Evolutionary conservation across 2,797 vertebrate genomes (phyloP), one percentile per base, ranked within the genome.

Genomic region (Channa striata): DNA sequence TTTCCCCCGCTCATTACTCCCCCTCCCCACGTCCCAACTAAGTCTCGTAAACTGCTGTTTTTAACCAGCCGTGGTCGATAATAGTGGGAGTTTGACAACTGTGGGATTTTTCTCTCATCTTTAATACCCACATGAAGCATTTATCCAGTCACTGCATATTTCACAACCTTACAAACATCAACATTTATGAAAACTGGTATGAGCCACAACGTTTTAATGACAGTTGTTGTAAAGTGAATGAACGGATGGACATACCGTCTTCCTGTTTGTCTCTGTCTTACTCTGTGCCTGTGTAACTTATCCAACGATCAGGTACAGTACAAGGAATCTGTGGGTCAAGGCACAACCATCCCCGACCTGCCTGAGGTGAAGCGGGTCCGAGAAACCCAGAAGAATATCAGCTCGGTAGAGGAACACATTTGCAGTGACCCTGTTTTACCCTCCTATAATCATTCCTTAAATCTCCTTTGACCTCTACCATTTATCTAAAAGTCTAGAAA

Each of bases 371-470:
- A 98, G 90, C 95, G 97, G 11, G 96, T 98, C 89, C 94, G 95
- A 94, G 95, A 99, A 92, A 97, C 96, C 1, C 97, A 99, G 97
- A 98, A 97, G 93, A 95, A 99, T 95, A 99, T 99, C 94, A 99
- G 98, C 93, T 96, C 94, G 97, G 98, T 99, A 98, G 88, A 84
- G 79, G 58, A 89, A 63, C 49, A 57, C 9, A 46, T 10, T 46
- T 46, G 44, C 44, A 20, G n/a, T 46, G 44, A 46, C 19, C 44
- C 19, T 44, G 16, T 51, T 42, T 42, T 44, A 6, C 2, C 42
- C 42, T n/a, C 19, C 2, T 46, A 8, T 44, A n/a, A 43, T 9
- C 19, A 20, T 20, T 17, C 19, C 5, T 19, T n/a, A 20, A 64
- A 44, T n/a, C 17, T 17, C 42, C 42, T 42, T 8, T 42, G 40